Conservation (phyloP, 2,888 invertebrate genomes). For the Noctua fimbriata region DNA sequence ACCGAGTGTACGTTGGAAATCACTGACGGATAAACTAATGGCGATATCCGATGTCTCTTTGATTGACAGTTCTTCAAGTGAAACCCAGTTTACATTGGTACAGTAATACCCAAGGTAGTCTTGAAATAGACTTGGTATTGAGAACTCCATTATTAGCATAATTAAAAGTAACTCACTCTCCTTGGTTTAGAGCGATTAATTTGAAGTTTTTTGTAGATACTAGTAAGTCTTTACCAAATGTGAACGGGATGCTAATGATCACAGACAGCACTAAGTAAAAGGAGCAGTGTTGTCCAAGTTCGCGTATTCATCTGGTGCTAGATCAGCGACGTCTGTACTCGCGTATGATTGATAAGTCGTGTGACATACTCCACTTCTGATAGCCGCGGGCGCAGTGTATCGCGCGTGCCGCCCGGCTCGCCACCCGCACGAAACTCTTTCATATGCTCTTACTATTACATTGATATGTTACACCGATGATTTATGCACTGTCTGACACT, state of each 20-base stretch:
- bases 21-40: conserved; percentile 11
- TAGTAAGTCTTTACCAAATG: background rate
- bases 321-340: conserved; percentile 61
- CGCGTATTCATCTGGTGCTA: conserved; percentile 27
- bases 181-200: background rate
- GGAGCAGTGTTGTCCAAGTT: conserved; percentile 15
- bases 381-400: conserved; percentile 68
- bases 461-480: conserved; percentile 84
- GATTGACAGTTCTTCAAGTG: conserved; percentile 7
- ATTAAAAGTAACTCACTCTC: background rate
- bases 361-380: conserved; percentile 85
- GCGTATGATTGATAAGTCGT: conserved; percentile 82
- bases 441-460: conserved; percentile 78
- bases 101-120: background rate
- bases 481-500: conserved; percentile 82
- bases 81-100: conserved; percentile 18
- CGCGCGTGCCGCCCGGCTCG: conserved; percentile 71
- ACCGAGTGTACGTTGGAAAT: background rate
- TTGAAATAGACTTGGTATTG: conserved; percentile 12
- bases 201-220: background rate
- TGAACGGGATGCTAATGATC: conserved; percentile 7
- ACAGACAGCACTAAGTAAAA: conserved; percentile 16
- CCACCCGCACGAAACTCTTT: conserved; percentile 80
- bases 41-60: conserved; percentile 24
- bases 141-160: conserved; percentile 15